Conservation (phyloP, 35 echinoderm and acorn worm genomes). For the Hemicentrotus pulcherrimus region DNA sequence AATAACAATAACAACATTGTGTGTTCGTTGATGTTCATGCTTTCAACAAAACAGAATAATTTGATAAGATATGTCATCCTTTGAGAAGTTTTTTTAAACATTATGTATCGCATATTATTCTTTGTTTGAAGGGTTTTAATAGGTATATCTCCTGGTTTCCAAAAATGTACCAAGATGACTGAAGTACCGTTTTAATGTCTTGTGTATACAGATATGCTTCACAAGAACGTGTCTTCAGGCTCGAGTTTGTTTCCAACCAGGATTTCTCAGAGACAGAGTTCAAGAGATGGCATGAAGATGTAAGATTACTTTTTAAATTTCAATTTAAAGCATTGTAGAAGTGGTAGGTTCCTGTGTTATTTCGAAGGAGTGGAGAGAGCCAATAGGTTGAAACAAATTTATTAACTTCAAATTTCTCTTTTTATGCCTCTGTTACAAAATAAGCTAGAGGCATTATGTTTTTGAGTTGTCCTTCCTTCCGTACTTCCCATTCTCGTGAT, state of each 20-base stretch:
- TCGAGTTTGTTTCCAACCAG: constrained; percentile 99
- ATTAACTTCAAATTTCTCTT: too few species aligned
- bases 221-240: constrained; percentile 90
- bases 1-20: neutral
- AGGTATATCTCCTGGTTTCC: too few species aligned
- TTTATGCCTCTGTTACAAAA: too few species aligned
- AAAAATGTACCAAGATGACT: neutral
- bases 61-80: neutral
- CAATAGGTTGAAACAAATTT: too few species aligned
- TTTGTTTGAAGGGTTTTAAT: neutral
- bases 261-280: constrained; percentile 96
- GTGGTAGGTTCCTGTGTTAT: too few species aligned
- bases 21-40: neutral
- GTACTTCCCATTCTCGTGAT: too few species aligned
- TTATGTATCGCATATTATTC: too few species aligned
- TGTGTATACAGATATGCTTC: constrained; percentile 68
- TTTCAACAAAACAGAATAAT: neutral
- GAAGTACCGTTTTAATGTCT: neutral
- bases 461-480: too few species aligned
- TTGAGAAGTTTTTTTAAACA: neutral
- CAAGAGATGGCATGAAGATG: constrained; percentile 92
- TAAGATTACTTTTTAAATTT: constrained; percentile 50
- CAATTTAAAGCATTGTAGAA: neutral
- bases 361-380: too few species aligned
- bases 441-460: too few species aligned